Evolutionary conservation across 2,797 vertebrate species (phyloP), one percentile per base, ranked within the genome.

Genomic region (Esox masquinongy): DNA sequence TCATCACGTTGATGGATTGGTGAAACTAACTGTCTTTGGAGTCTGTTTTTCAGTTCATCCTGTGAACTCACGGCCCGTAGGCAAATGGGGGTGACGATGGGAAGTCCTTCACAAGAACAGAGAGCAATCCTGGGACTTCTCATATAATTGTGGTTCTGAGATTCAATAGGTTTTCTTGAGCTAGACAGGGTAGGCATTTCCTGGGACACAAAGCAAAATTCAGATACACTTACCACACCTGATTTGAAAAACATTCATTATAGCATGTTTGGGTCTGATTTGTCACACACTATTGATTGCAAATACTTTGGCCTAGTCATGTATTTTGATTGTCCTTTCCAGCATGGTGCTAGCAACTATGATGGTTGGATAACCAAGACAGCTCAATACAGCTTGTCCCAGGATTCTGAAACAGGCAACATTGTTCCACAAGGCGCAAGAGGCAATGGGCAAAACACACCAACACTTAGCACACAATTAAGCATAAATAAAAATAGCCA

Each of bases 101-200:
- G 56, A 26, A 11, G 12, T 61, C 56, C 56, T 24, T 61, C 11
- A 61, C 56, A 61, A 24, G 56, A 24, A 61, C 56, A 61, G 22
- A 61, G 56, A 12, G 22, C 56, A 61, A 61, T 26, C 22, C 9
- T 61, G 56, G n/a, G 56, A 24, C 56, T 61, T 61, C 56, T 61
- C 56, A 61, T 61, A 26, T 17, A 36, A 74, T 67, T 59, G 56
- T 22, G n/a, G 56, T 61, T 26, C 56, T 61, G 22, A 61, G 22
- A 24, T 61, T 61, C 56, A 61, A 61, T 8, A 61, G 22, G 4
- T 26, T 12, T 59, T 59, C 22, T 56, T 56, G 53, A n/a, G 8
- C 53, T 24, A 61, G 22, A 17, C 22, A 11, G 56, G n/a, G 11
- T 61, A 14, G 56, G 56, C 56, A 24, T 61, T 24, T 61, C 56